Evolutionary conservation across 2,888 invertebrate species (phyloP), one percentile per base, ranked within the genome.

Genomic region (Desoria tigrina): DNA sequence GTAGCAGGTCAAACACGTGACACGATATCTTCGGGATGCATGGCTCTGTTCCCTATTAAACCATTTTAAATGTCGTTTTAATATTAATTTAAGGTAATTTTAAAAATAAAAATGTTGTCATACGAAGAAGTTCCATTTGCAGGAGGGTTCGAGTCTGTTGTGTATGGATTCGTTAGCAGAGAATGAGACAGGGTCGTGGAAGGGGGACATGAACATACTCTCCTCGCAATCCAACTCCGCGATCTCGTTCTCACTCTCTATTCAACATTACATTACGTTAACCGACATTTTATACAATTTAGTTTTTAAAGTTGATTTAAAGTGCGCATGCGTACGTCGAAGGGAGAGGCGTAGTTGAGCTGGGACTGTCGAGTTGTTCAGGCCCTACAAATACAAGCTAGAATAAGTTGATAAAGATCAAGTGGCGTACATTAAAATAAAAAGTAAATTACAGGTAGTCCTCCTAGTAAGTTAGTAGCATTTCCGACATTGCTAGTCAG

Each of bases 21-120:
- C 75, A 75, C 0, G 60, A 61, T 3, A 75, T 27, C 49, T 37
- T 59, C 1, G 75, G 75, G 6, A 70, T 60, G 45, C 75, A 75
- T 2, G 70, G 71, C 27, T 75, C 75, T 1, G 73, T 68, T 16
- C 75, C 75, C 71, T 73, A 32, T 18, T 24, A 28, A 55, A 18
- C 16, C 16, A 14, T 39, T 39, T 39, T n/a, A n/a, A n/a, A 14
- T 39, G 39, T 39, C 39, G 16, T 39, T 14, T 14, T 39, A 39
- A 39, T 39, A 37, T n/a, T 50, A 24, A 37, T 26, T n/a, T 14
- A 28, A 32, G 18, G 14, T 27, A 6, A 11, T 2, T 4, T 2
- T 16, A n/a, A 26, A 26, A 59, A 7, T 27, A 28, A 60, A 32
- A 16, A 42, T 18, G 27, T 58, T 42, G 42, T 26, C 24, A 21